Base-by-base conservation (phyloP, 2,113 vertebrate genomes). In the Lepidothrix coronata region DNA sequence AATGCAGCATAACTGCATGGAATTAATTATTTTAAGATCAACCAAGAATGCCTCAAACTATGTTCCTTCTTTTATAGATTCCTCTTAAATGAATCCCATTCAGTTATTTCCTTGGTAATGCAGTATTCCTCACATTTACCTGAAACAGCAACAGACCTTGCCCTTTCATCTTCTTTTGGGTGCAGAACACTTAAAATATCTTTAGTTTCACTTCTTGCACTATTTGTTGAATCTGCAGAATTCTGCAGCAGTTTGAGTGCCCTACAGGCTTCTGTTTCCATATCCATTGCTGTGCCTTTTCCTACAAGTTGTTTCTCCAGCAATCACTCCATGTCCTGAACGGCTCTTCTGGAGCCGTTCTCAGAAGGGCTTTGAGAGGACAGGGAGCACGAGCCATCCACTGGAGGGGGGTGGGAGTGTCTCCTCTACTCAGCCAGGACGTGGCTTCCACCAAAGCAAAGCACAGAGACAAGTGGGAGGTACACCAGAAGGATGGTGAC, bases 351-450 rank as follows among this genome's bases (percentile, higher is more conserved):
- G 61, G 33, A 88, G 48, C 43, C 52, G 21, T 14, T 67, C 51
- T 66, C 3, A 9, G 11, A 23, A 87, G 37, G 28, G 51, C 57
- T 66, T 58, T 28, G 28, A 41, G 71, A 71, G 15, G 66, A 70
- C 33, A 35, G 16, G 44, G 22, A 66, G 52, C 27, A 65, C 2
- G 12, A 46, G 13, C 24, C 14, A 39, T 22, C 37, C 51, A 9
- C 2, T 0, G 1, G 8, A 1, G 3, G 5, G 9, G 31, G 14
- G 5, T 6, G 13, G 9, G 37, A 13, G 2, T 23, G 25, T 39
- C 27, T 59, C 37, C 85, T 85, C 66, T 79, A 44, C 62, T 80
- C 71, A 83, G 61, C 30, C 43, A 58, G 13, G 28, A 51, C 0
- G 0, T 33, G 14, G 14, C 5, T 71, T 25, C 35, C n/a, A 3